Conservation (phyloP, 2,113 vertebrate genomes). For the Sapayoa aenigma region DNA sequence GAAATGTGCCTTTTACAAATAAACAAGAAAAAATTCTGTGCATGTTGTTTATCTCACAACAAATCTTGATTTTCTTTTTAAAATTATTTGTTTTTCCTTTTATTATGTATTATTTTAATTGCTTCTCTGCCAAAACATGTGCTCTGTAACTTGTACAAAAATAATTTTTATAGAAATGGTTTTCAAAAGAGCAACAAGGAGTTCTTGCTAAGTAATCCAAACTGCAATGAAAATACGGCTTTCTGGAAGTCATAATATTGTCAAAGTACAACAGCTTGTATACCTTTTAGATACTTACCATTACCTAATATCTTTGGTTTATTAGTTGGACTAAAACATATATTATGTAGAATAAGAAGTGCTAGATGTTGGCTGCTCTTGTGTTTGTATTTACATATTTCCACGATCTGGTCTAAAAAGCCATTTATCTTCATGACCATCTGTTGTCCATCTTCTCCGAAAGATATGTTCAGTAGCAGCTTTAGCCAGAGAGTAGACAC, state of each 20-base stretch:
- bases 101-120: neutral
- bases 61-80: neutral
- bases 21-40: neutral
- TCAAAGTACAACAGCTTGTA: neutral
- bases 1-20: neutral
- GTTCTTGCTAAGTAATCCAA: neutral
- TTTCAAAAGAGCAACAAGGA: neutral
- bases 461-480: slow-evolving; percentile 85
- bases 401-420: slow-evolving; percentile 83
- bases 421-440: slow-evolving; percentile 86
- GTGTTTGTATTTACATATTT: slow-evolving; percentile 80
- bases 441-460: slow-evolving; percentile 88
- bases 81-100: neutral
- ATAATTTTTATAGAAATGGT: neutral
- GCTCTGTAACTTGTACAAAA: neutral
- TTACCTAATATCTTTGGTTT: slow-evolving; percentile 89
- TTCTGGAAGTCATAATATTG: neutral
- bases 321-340: slow-evolving; percentile 83
- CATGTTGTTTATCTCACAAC: neutral
- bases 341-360: slow-evolving; percentile 84
- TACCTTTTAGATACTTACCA: slow-evolving; percentile 72
- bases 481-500: slow-evolving; percentile 83
- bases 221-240: neutral
- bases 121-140: neutral
- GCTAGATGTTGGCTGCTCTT: slow-evolving; percentile 59